Base-by-base conservation (phyloP, 2,888 invertebrate species). In the Podotricha telesiphe region DNA sequence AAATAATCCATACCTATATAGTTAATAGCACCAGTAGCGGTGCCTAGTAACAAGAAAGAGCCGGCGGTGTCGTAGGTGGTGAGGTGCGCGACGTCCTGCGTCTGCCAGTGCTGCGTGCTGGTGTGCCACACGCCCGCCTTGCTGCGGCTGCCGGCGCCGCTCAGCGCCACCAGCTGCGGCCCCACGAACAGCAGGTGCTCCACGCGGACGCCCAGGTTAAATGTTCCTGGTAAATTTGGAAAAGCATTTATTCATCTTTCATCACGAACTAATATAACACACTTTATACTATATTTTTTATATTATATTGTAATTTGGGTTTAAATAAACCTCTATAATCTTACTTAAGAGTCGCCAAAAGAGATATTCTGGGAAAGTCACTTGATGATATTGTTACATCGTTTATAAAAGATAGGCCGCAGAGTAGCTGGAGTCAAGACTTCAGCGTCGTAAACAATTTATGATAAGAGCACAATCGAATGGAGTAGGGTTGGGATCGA, bases 91-190 rank as follows among this genome's bases (percentile, higher is more conserved):
- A 99, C 97, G 87, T 99, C 99, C 85, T 99, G 98, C 51, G 98
- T 91, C 93, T 99, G 99, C 98, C 99, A 99, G 88, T 99, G 98
- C 81, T 99, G 98, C 0, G 99, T 98, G 96, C 99, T 99, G 0
- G 99, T 98, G 88, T 99, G 99, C 99, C 99, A 99, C n/a, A 99
- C 99, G 0, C 99, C 99, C 22, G 99, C 97, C 89, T 99, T 99
- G 73, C 91, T 90, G 10, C 91, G 80, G 47, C 86, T 85, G 40
- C 92, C 93, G 0, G 91, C 89, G 1, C 93, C 91, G 53, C 98
- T 98, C 34, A 99, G 93, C 0, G 99, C 99, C n/a, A 99, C 99
- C 75, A 99, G 90, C 84, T 99, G 99, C 76, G 98, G 98, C 0
- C 99, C 99, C 83, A 99, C 99, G 87, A 99, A 99, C 84, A 99